Base-by-base conservation (phyloP, 2,113 vertebrate species). In the Aptenodytes patagonicus region DNA sequence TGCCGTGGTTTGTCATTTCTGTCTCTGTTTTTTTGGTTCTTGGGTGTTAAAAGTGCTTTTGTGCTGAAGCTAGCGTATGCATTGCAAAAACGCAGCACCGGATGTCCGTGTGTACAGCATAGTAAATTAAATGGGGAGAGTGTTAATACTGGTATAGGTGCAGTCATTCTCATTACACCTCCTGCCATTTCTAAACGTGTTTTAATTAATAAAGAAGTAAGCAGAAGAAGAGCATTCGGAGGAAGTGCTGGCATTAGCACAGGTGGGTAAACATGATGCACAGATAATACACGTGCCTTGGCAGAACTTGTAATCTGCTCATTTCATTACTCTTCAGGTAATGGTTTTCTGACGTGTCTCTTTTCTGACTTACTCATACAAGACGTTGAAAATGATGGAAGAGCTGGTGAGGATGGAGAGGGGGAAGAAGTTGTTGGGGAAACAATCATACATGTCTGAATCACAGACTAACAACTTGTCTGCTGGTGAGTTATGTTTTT, bases 1-100 rank as follows among this genome's bases (percentile, higher is more conserved):
- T 62, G 14, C 38, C 0, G 0, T 34, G 21, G 19, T 25, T 55
- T 85, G 25, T 17, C n/a, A 10, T 51, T 84, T 84, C 42, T 87
- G 47, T 34, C 38, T 58, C 61, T 60, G 42, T 2, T 3, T 16
- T 58, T 78, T 38, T 26, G 21, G 11, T 61, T 69, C 55, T 58
- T 20, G 6, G 29, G 9, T 51, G 26, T 38, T 66, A 46, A 66
- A 93, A 49, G 12, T 4, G 6, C 0, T 49, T 84, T 88, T 47
- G 60, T 21, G 1, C 81, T 68, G 73, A 75, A 87, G 69, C n/a
- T 26, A 40, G 8, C 5, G 7, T 29, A 17, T 7, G 7, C 10
- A 4, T 20, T 78, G 51, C 84, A 60, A 82, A 91, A 85, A 9
- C 0, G 0, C 36, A 55, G 75, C 49, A 72, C 17, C 1, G 1